Percentiles rank a stretch among this genome's conserved stretches.
Conservation (phyloP, 2,888 invertebrate genomes). For the Blastobasis adustella region DNA sequence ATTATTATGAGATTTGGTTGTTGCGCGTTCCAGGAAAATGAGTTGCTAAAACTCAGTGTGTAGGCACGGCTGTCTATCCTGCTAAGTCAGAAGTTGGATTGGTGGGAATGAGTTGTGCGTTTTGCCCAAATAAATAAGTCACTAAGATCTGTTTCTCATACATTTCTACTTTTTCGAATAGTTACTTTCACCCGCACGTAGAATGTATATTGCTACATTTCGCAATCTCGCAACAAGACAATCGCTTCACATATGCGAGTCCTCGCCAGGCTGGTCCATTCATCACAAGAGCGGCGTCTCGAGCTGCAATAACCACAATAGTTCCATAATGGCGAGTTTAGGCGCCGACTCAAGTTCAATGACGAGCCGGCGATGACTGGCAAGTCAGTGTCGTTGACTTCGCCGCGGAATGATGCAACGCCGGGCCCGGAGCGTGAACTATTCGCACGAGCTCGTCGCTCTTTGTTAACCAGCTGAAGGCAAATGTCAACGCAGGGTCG, state of each 20-base stretch:
- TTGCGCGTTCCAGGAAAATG: no score
- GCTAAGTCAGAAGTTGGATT: no score
- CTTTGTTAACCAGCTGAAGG: slow-evolving; percentile 22
- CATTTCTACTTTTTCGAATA: no score
- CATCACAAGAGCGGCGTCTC: not conserved
- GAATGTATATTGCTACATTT: no score
- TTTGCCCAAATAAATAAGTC: no score
- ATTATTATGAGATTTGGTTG: no score
- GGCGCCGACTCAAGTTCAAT: slow-evolving; percentile 34
- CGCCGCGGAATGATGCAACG: slow-evolving; percentile 46
- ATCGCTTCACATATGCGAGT: not conserved
- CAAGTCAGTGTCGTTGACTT: slow-evolving; percentile 55
- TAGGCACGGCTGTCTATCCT: no score
- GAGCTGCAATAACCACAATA: no score
- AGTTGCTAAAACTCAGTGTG: no score
- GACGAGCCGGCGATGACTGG: slow-evolving; percentile 44
- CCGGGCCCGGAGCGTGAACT: slow-evolving; percentile 51
- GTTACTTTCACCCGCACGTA: no score
- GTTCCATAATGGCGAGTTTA: not conserved
- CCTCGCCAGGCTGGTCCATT: slow-evolving; percentile 2
- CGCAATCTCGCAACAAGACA: not conserved
- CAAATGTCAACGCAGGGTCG: slow-evolving; percentile 11
- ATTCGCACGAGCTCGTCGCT: slow-evolving; percentile 45
- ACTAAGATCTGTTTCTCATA: no score
- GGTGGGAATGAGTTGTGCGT: no score